Percentiles rank a stretch among this genome's conserved stretches.
Evolutionary conservation across 2,888 invertebrate genomes (phyloP).

Genomic region (Pyralis farinalis): DNA sequence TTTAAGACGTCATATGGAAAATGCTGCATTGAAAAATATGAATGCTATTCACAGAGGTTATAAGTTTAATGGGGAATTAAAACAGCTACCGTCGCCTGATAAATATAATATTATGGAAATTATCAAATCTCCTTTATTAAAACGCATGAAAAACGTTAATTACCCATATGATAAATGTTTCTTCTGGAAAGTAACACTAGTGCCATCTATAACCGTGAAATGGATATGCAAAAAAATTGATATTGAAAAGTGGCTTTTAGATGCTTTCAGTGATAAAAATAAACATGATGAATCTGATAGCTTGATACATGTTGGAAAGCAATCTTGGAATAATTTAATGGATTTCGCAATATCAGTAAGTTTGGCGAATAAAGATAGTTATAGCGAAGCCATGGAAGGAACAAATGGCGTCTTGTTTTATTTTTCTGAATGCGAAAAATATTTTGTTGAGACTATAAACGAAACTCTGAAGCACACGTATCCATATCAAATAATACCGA

Average conservation of each 20-base stretch:
- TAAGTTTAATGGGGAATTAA: conserved; percentile 56
- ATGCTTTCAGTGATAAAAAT: conserved; percentile 65
- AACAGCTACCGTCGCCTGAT: conserved; percentile 44
- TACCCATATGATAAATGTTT: conserved; percentile 63
- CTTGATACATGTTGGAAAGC: conserved; percentile 58
- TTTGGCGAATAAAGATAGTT: conserved; percentile 40
- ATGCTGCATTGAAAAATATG: conserved; percentile 56
- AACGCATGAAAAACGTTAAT: conserved; percentile 70
- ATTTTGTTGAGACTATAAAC: conserved; percentile 43
- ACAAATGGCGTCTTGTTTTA: conserved; percentile 65
- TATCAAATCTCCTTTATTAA: conserved; percentile 63
- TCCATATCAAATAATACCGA: conserved; percentile 61
- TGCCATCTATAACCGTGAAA: conserved; percentile 73
- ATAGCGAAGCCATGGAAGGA: conserved; percentile 60
- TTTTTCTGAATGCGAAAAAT: conserved; percentile 44
- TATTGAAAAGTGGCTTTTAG: conserved; percentile 66
- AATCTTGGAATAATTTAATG: conserved; percentile 72
- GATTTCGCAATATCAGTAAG: conserved; percentile 71
- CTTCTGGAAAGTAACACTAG: conserved; percentile 83
- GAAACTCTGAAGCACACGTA: conserved; percentile 51
- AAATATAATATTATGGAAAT: conserved; percentile 66
- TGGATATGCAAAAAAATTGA: conserved; percentile 64
- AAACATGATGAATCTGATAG: conserved; percentile 48
- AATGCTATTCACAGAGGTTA: conserved; percentile 63
- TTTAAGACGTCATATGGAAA: conserved; percentile 50